These are phyloP conservation scores for Phytoseiulus persimilis DNA, from an alignment of 2,888 invertebrate species.

Conservation along the genomic window DNA sequence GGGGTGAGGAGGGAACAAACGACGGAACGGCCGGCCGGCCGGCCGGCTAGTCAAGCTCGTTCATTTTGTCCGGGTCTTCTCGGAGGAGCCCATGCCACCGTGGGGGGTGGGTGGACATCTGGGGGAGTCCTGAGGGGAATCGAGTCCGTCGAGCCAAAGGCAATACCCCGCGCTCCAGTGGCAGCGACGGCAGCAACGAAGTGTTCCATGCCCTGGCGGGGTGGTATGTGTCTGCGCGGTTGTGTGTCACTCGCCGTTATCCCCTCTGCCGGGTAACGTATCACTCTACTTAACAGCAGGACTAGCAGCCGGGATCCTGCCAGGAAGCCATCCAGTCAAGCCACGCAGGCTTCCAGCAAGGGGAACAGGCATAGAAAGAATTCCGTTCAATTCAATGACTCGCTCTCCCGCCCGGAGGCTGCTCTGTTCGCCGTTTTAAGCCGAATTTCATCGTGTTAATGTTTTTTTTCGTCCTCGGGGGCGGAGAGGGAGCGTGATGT, in stretches of 20 bases:
- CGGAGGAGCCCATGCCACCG: neutral
- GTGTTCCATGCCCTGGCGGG: neutral
- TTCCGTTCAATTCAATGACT: neutral
- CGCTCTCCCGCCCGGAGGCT: neutral
- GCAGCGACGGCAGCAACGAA: neutral
- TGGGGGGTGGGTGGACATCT: neutral
- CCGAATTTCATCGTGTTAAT: neutral
- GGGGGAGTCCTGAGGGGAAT: neutral
- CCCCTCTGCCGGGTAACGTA: neutral
- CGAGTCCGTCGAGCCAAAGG: neutral
- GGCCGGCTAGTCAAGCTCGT: neutral
- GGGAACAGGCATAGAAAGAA: neutral
- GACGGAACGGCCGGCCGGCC: neutral
- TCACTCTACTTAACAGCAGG: neutral
- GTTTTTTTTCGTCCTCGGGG: neutral
- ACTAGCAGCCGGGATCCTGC: neutral
- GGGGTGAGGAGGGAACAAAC: neutral
- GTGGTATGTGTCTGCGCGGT: neutral
- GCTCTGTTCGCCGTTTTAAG: neutral
- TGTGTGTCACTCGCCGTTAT: neutral
- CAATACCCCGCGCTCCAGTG: neutral
- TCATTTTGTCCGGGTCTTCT: neutral
- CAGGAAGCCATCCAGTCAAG: neutral
- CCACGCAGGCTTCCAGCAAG: neutral
- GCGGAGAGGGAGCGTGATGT: neutral